Evolutionary conservation across 1,140 invertebrate genomes (phyloP).

Genomic region (Hyles vespertilio): DNA sequence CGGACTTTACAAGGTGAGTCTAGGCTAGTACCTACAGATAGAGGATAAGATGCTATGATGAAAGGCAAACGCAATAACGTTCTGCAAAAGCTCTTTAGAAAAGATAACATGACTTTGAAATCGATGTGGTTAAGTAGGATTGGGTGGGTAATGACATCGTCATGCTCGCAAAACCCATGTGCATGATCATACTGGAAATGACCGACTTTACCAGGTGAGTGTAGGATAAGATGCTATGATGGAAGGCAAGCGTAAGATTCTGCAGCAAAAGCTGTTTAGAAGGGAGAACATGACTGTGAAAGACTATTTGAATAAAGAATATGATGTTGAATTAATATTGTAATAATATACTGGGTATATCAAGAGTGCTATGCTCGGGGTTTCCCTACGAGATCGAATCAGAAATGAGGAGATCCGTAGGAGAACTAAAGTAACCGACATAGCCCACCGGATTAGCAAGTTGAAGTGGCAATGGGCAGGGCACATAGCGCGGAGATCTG

Average conservation of each 20-base stretch:
- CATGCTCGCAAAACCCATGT: slow-evolving; percentile 99
- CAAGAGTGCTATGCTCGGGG: too few species aligned
- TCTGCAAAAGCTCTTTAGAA: slow-evolving; percentile 94
- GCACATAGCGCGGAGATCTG: too few species aligned
- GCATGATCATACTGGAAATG: slow-evolving; percentile 99
- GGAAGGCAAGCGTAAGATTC: slow-evolving; percentile 98
- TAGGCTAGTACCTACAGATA: slow-evolving; percentile 83
- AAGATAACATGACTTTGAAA: slow-evolving; percentile 98
- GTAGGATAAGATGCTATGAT: slow-evolving; percentile 87
- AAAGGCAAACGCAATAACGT: slow-evolving; percentile 99
- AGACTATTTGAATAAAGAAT: slow-evolving; percentile 21
- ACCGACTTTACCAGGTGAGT: slow-evolving; percentile 97
- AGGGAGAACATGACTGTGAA: slow-evolving; percentile 98
- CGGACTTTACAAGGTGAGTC: too few species aligned
- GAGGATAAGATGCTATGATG: slow-evolving; percentile 98
- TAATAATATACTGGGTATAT: too few species aligned
- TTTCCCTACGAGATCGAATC: too few species aligned
- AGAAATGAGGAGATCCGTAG: too few species aligned
- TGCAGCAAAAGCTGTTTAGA: slow-evolving; percentile 92
- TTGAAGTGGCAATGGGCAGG: too few species aligned
- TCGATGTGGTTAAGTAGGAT: slow-evolving; percentile 99
- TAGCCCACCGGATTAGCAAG: too few species aligned
- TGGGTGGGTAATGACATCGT: slow-evolving; percentile 99
- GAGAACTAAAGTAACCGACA: too few species aligned
- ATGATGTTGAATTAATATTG: too few species aligned